phyloP scores from a whole-genome alignment of 2,797 vertebrate species.

The Schizopygopsis malacanthus region DNA sequence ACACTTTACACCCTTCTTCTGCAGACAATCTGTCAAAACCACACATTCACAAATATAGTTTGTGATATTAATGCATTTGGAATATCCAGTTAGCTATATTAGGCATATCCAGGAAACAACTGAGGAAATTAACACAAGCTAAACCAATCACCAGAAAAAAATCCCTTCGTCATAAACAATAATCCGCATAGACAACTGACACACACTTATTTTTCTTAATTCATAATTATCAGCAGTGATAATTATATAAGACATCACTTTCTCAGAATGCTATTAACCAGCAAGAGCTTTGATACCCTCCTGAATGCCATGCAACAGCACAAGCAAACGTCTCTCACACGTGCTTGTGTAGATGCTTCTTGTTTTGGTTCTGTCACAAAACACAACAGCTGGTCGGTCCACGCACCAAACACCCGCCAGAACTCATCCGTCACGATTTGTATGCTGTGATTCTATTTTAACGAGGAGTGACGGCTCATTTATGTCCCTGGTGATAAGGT shows the following conservation, averaged over 20 bases:
- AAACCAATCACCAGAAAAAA: background rate
- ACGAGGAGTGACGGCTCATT: conserved; percentile 37
- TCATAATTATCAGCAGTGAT: background rate
- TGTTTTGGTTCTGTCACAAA: conserved; percentile 2
- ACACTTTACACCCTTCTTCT: background rate
- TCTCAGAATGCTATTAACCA: background rate
- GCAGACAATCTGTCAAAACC: background rate
- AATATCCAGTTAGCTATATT: background rate
- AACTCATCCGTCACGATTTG: conserved; percentile 25
- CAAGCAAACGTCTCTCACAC: background rate
- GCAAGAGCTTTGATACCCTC: background rate
- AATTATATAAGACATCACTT: background rate
- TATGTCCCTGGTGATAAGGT: conserved; percentile 1
- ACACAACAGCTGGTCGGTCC: conserved; percentile 34
- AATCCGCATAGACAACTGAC: background rate
- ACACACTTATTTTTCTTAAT: background rate
- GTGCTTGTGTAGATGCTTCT: background rate
- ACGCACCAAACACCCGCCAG: conserved; percentile 1
- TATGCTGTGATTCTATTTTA: conserved; percentile 19
- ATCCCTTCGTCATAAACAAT: background rate
- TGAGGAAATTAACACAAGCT: background rate
- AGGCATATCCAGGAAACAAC: background rate
- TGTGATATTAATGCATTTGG: background rate
- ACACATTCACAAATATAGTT: background rate
- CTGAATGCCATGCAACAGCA: background rate